These are phyloP conservation scores for Drosophila eohydei DNA, from an alignment of 2,888 invertebrate species.

Conservation along the genomic window DNA sequence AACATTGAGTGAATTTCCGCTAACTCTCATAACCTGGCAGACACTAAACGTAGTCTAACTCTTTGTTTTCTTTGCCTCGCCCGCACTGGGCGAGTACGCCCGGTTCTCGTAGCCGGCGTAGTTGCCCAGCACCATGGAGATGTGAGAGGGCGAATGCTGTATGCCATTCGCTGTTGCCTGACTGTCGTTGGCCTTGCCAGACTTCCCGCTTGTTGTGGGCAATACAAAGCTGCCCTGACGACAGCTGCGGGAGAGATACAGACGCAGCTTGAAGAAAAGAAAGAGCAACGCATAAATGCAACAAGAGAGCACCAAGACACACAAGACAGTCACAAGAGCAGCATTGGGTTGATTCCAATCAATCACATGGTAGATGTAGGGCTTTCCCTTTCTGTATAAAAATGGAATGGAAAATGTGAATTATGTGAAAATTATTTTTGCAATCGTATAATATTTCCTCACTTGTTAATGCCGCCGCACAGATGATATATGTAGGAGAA, in stretches of 20 bases:
- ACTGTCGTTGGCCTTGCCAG: constrained; percentile 27
- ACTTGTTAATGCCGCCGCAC: constrained; percentile 88
- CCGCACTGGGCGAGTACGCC: constrained; percentile 70
- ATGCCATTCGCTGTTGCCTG: constrained; percentile 65
- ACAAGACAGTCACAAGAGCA: constrained; percentile 76
- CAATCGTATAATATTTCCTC: constrained; percentile 47
- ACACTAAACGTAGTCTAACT: constrained; percentile 29
- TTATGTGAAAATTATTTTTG: not conserved
- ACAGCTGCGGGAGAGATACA: constrained; percentile 74
- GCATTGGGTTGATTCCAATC: constrained; percentile 89
- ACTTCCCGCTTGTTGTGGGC: constrained; percentile 69
- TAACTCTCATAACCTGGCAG: not conserved
- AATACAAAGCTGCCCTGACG: constrained; percentile 69
- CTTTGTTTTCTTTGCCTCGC: constrained; percentile 45
- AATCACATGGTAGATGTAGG: constrained; percentile 90
- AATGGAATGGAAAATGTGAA: not conserved
- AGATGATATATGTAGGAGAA: constrained; percentile 88
- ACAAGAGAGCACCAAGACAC: constrained; percentile 79
- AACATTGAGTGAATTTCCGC: not conserved
- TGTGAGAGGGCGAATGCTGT: constrained; percentile 80
- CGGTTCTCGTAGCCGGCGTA: constrained; percentile 81
- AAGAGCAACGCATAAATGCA: constrained; percentile 82
- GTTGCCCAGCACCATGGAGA: constrained; percentile 84
- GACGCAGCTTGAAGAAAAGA: constrained; percentile 81
- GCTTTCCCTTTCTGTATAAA: constrained; percentile 86